Conservation (phyloP, 1,140 invertebrate genomes). For the Drosophila lini region DNA sequence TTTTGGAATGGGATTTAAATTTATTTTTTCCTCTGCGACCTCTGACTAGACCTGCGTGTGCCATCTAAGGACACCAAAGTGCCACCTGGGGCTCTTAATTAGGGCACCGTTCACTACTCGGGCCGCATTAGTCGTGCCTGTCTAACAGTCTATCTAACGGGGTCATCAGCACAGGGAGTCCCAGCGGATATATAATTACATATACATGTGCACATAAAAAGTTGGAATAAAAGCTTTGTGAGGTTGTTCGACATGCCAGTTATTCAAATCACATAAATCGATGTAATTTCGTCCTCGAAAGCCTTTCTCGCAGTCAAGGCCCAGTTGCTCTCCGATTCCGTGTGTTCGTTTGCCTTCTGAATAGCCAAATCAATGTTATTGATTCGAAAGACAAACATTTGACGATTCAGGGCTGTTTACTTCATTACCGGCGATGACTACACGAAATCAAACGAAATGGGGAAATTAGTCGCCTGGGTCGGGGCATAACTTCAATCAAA, state of each 20-base stretch:
- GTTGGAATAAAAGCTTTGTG: slow-evolving; percentile 20
- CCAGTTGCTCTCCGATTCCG: slow-evolving; percentile 6
- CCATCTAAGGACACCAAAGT: slow-evolving; percentile 36
- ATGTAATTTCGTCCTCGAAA: slow-evolving; percentile 36
- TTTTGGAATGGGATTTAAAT: not conserved
- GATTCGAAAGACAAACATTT: slow-evolving; percentile 37
- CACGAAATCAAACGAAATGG: slow-evolving; percentile 25
- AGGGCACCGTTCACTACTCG: slow-evolving; percentile 48
- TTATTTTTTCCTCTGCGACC: slow-evolving; percentile 4
- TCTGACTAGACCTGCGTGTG: slow-evolving; percentile 33
- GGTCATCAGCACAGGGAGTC: slow-evolving; percentile 43
- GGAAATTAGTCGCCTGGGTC: not conserved
- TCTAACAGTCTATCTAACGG: slow-evolving; percentile 52
- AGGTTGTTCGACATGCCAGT: slow-evolving; percentile 29
- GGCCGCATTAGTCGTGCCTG: slow-evolving; percentile 43
- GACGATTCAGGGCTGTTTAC: slow-evolving; percentile 29
- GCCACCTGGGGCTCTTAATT: slow-evolving; percentile 59
- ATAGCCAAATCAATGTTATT: slow-evolving; percentile 40
- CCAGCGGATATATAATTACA: slow-evolving; percentile 24
- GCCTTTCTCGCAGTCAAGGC: slow-evolving; percentile 20
- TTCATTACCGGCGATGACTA: slow-evolving; percentile 22
- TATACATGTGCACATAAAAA: slow-evolving; percentile 5
- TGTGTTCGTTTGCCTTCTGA: slow-evolving; percentile 17
- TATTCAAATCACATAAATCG: slow-evolving; percentile 49
- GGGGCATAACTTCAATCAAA: not conserved